Evolutionary conservation across 2,888 invertebrate genomes (phyloP).

Genomic region (Dolomedes plantarius): DNA sequence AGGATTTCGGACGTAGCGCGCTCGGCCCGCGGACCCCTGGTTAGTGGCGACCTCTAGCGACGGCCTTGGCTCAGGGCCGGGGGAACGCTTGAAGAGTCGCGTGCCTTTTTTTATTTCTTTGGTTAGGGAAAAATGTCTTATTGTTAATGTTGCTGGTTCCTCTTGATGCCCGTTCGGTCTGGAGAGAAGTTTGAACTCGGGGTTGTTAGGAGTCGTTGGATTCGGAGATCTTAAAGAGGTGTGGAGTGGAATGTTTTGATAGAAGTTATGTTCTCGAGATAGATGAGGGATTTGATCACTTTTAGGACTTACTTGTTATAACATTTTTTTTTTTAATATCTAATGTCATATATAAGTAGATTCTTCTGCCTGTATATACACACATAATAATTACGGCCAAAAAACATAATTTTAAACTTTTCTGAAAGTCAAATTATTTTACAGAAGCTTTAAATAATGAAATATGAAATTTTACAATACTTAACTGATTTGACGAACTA

Average conservation of each 20-base stretch:
- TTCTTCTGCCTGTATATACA: no score
- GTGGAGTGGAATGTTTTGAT: background rate
- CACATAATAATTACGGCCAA: no score
- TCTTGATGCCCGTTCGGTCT: constrained; percentile 1
- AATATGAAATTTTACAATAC: no score
- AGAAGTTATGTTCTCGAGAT: no score
- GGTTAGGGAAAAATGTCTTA: constrained; percentile 6
- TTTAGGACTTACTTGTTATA: no score
- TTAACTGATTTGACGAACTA: no score
- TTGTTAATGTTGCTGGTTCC: constrained; percentile 21
- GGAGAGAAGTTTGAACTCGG: constrained; percentile 16
- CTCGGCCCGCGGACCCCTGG: constrained; percentile 33
- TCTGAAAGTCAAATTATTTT: no score
- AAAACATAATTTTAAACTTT: no score
- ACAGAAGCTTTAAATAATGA: no score
- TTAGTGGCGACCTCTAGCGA: constrained; percentile 52
- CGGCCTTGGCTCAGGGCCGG: constrained; percentile 68
- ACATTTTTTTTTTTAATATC: no score
- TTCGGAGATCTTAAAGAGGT: background rate
- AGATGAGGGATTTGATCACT: no score
- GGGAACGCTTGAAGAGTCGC: constrained; percentile 34
- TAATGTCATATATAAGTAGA: no score
- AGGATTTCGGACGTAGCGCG: constrained; percentile 60
- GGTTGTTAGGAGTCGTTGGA: constrained; percentile 8
- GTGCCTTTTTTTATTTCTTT: constrained; percentile 43